Evolutionary conservation across 1,140 invertebrate genomes (phyloP), one percentile per base, ranked within the genome.

Genomic region (Euura lappo): DNA sequence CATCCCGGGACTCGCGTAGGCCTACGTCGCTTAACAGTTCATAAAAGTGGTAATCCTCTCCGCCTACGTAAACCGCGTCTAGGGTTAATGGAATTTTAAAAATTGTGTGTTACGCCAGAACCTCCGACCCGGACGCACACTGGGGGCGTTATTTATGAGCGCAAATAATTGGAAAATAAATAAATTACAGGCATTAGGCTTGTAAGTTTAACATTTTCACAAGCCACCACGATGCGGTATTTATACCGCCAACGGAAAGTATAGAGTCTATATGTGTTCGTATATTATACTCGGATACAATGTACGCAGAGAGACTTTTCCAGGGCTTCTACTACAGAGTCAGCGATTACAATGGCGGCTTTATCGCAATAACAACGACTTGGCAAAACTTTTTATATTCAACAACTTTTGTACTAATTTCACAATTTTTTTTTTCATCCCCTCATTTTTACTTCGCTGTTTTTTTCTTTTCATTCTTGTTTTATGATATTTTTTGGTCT

Each of bases 361-460:
- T 28, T 28, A 28, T 28, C 28, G 28, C 28, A 28, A 28, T 28
- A 28, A 28, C 28, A 28, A 28, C 28, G 28, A 28, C 28, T 28
- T 28, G 28, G 28, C 28, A 28, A 28, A 28, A 83, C 78, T 83
- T 83, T 81, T 74, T 76, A 78, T 80, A 82, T 82, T 80, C 80
- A 83, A 79, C 80, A 83, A 83, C 77, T 79, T 83, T 80, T n/a
- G 64, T 72, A 76, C 77, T 81, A 81, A 81, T 82, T 83, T 80
- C 70, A n/a, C 67, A 66, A 65, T 70, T 8, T 11, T 60, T 60
- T 60, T 60, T n/a, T 60, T 60, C 2, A 8, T 60, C 2, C 11
- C 51, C 13, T 2, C 11, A n/a, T 60, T 60, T 60, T 60, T 1
- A 6, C 2, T 60, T 60, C 13, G 28, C 28, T 28, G 28, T 3